Evolutionary conservation across 23 tunicate genomes (phyloP).

Genomic region (Aplidium turbinatum): DNA sequence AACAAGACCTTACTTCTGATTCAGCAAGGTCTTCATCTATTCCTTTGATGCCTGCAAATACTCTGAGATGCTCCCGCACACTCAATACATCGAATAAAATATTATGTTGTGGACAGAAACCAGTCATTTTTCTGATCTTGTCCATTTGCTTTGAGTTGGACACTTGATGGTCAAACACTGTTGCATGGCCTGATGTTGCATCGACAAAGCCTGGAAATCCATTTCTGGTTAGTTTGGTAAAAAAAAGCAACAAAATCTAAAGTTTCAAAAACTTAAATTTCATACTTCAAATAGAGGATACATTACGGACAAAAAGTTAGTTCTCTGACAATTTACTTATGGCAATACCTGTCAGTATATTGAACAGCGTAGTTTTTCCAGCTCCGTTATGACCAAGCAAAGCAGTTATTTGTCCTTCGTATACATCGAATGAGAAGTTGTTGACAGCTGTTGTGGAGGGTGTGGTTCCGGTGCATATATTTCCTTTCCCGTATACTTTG

Average conservation of each 20-base stretch:
- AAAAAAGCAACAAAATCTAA: too few relatives aligned
- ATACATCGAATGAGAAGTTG: conserved; percentile 72
- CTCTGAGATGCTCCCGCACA: conserved; percentile 67
- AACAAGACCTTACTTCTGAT: conserved; percentile 69
- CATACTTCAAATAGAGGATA: too few relatives aligned
- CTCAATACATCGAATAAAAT: conserved; percentile 58
- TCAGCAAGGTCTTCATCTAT: conserved; percentile 18
- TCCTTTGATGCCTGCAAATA: conserved; percentile 87
- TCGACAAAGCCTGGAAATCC: conserved; percentile 78
- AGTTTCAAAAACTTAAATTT: too few relatives aligned
- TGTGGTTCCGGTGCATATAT: conserved; percentile 11
- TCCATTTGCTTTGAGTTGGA: conserved; percentile 46
- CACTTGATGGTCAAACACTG: conserved; percentile 64
- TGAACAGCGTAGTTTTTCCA: conserved; percentile 92
- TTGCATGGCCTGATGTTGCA: conserved; percentile 59
- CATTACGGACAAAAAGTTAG: too few relatives aligned
- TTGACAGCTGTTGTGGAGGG: conserved; percentile 63
- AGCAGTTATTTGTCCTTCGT: conserved; percentile 95
- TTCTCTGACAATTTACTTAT: too few relatives aligned
- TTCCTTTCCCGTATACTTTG: conserved; percentile 42
- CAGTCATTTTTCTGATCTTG: conserved; percentile 77
- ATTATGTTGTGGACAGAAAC: conserved; percentile 94
- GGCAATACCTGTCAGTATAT: conserved; percentile 93
- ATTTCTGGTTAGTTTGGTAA: too few relatives aligned
- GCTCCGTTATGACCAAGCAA: conserved; percentile 95